phyloP scores from a whole-genome alignment of 2,113 vertebrate species.

The Gulo gulo region DNA sequence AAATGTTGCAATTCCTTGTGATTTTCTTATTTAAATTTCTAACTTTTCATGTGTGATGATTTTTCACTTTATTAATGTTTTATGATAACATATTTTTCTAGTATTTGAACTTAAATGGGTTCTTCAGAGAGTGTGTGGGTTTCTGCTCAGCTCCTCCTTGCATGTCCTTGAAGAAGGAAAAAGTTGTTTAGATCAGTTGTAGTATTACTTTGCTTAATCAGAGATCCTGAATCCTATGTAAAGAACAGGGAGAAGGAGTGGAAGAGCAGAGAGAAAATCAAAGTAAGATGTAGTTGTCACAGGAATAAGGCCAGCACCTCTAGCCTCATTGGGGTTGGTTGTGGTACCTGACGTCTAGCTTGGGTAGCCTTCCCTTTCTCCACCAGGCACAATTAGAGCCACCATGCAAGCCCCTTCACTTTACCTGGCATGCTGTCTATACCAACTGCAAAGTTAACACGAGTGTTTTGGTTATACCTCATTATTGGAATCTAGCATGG shows the following conservation, averaged over 20 bases:
- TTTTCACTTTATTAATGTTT: neutral
- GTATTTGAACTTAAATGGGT: neutral
- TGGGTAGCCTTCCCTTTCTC: neutral
- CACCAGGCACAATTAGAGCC: neutral
- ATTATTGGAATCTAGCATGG: neutral
- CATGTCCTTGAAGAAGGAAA: neutral
- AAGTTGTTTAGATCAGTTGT: neutral
- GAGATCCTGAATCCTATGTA: neutral
- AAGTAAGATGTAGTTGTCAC: neutral
- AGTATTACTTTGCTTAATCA: neutral
- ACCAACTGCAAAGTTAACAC: neutral
- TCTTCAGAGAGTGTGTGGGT: neutral
- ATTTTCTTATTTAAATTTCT: neutral
- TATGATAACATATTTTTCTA: neutral
- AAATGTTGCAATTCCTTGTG: neutral
- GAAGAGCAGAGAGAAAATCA: neutral
- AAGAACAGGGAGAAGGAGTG: neutral
- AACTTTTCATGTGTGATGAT: neutral
- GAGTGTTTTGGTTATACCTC: neutral
- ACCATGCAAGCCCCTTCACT: neutral
- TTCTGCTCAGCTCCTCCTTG: neutral
- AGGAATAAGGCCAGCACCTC: neutral
- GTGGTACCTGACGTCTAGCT: no score
- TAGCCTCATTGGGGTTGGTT: neutral
- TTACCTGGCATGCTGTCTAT: neutral